Percentiles rank a stretch among this genome's conserved stretches.
phyloP scores from a whole-genome alignment of 1,140 invertebrate species.

The Drosophila elegans region DNA sequence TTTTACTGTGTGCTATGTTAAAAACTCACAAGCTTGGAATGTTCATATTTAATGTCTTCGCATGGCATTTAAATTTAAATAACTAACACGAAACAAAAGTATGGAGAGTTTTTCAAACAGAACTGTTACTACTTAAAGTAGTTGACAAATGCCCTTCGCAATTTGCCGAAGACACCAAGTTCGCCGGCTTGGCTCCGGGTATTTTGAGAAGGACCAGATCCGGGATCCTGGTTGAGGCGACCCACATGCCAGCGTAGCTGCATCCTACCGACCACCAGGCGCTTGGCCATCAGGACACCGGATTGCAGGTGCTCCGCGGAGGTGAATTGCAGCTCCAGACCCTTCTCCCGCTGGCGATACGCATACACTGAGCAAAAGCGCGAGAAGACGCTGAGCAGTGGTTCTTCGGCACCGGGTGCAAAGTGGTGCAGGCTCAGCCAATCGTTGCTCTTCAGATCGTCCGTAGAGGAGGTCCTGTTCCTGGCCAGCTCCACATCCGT shows the following conservation, averaged over 20 bases:
- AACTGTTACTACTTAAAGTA: constrained; percentile 4
- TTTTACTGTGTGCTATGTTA: neutral
- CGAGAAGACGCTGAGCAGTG: constrained; percentile 16
- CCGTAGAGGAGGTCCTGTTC: neutral
- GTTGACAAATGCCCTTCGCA: constrained; percentile 28
- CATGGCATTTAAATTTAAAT: neutral
- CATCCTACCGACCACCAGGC: constrained; percentile 17
- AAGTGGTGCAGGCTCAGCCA: constrained; percentile 34
- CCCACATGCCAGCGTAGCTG: constrained; percentile 29
- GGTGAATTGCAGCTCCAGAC: constrained; percentile 26
- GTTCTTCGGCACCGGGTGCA: constrained; percentile 7
- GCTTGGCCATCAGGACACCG: constrained; percentile 27
- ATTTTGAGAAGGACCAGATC: too few species aligned
- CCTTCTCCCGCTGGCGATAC: constrained; percentile 1
- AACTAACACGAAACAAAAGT: neutral
- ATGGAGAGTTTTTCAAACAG: neutral
- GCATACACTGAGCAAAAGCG: constrained; percentile 12
- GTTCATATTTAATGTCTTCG: too few species aligned
- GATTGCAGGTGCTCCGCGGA: constrained; percentile 18
- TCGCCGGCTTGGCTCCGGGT: neutral
- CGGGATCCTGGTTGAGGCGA: neutral
- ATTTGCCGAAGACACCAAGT: constrained; percentile 8
- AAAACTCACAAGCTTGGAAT: too few species aligned
- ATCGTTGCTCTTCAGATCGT: neutral
- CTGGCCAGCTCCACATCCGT: constrained; percentile 13